Evolutionary conservation across 2,113 vertebrate genomes (phyloP).

Genomic region (Alexandromys fortis): DNA sequence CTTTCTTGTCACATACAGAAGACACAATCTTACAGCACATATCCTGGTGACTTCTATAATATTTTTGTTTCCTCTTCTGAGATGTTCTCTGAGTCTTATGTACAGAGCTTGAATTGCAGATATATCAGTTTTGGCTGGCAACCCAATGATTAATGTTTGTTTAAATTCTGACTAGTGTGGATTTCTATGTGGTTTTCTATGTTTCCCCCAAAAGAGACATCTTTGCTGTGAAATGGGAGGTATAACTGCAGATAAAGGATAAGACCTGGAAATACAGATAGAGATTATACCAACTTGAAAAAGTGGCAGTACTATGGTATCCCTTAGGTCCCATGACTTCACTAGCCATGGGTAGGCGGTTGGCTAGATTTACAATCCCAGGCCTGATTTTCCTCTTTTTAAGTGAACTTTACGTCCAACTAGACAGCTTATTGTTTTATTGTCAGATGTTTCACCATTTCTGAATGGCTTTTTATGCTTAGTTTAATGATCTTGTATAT

Average conservation of each 20-base stretch:
- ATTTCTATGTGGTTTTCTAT: neutral
- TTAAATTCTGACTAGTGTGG: neutral
- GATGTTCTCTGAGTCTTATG: neutral
- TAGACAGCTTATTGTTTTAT: neutral
- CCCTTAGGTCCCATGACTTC: neutral
- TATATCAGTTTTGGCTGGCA: neutral
- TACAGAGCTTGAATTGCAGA: neutral
- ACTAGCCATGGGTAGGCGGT: neutral
- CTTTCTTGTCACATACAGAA: neutral
- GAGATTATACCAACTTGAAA: neutral
- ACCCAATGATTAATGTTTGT: neutral
- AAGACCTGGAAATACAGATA: neutral
- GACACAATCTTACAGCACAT: neutral
- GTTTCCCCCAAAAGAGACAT: neutral
- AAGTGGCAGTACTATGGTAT: neutral
- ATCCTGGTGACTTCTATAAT: neutral
- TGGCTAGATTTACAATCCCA: neutral
- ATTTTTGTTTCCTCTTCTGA: neutral
- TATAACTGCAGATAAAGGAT: neutral
- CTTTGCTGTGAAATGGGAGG: neutral
- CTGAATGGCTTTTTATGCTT: neutral
- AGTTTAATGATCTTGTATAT: neutral
- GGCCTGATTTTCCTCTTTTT: neutral
- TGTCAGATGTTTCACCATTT: neutral
- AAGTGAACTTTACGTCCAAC: neutral